Evolutionary conservation across 2,888 invertebrate genomes (phyloP).

Genomic region (Apotomis betuletana): DNA sequence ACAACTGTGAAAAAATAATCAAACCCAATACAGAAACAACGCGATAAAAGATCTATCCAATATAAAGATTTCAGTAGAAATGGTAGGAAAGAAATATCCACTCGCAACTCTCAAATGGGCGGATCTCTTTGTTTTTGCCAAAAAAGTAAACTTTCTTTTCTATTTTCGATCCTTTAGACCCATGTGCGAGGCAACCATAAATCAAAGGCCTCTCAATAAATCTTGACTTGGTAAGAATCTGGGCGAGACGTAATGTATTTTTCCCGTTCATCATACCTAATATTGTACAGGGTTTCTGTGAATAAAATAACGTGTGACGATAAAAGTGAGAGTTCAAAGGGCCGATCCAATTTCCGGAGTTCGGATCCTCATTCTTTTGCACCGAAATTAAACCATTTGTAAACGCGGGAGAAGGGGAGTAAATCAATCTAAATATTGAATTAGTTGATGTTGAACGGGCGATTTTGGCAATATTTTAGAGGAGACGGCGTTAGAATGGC

Average conservation of each 20-base stretch:
- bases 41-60: conserved; percentile 33
- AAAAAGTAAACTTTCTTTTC: conserved; percentile 72
- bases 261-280: conserved; percentile 42
- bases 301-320: conserved; percentile 36
- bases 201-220: conserved; percentile 79
- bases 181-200: conserved; percentile 77
- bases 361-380: conserved; percentile 57
- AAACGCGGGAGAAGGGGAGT: conserved; percentile 62
- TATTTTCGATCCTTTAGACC: conserved; percentile 74
- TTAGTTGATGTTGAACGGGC: conserved; percentile 77
- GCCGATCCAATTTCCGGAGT: conserved; percentile 34
- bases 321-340: conserved; percentile 22
- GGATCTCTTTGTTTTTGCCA: conserved; percentile 66
- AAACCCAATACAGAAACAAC: conserved; percentile 10
- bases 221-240: conserved; percentile 71
- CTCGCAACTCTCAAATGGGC: conserved; percentile 56
- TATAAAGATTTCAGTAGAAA: conserved; percentile 31
- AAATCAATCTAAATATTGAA: conserved; percentile 80
- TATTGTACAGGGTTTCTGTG: conserved; percentile 33
- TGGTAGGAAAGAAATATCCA: conserved; percentile 45
- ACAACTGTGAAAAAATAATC: not conserved
- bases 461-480: conserved; percentile 77
- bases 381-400: conserved; percentile 76
- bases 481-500: conserved; percentile 66
- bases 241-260: conserved; percentile 56